Base-by-base conservation (phyloP, 2,113 vertebrate species). In the Elachura formosa region DNA sequence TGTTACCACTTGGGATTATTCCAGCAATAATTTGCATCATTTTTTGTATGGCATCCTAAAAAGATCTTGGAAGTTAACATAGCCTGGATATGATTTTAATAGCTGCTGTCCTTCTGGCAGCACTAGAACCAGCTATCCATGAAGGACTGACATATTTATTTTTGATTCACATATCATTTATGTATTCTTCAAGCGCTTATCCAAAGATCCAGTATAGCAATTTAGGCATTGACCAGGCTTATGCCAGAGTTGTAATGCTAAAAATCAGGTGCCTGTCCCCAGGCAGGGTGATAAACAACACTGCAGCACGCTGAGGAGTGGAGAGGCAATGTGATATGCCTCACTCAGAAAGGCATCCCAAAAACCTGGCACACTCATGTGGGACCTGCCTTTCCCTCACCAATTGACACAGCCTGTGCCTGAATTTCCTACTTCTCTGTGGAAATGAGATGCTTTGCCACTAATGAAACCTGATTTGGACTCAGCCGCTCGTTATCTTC, bases 11-110 rank as follows among this genome's bases (percentile, higher is more conserved):
- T 97, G 92, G 89, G 74, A 84, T 84, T 69, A 3, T 80, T 96
- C 90, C 93, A 96, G 71, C 45, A 80, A 46, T 48, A 88, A 96
- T 94, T 94, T 95, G 64, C 89, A 93, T 91, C 52, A 75, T 75
- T 93, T 94, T 94, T 87, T 91, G 31, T 66, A 51, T 51, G 33
- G 21, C 59, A 58, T 87, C 73, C 69, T 94, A 76, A 94, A 94
- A 96, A 67, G 46, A 92, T 80, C 61, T 89, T 85, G 84, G 81
- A 91, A 89, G 75, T 81, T 80, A 78, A 66, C 46, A 28, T 36
- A 87, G 54, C 26, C 49, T 76, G 67, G 9, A 17, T 83, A 80
- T 72, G 46, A 62, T 89, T 92, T 87, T 82, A 95, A 84, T 92
- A 90, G 62, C 71, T 80, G 29, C 2, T 73, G 63, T 61, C 68